These are phyloP conservation scores for Tachina grossa DNA, from an alignment of 2,888 invertebrate genomes.

Conservation along the genomic window DNA sequence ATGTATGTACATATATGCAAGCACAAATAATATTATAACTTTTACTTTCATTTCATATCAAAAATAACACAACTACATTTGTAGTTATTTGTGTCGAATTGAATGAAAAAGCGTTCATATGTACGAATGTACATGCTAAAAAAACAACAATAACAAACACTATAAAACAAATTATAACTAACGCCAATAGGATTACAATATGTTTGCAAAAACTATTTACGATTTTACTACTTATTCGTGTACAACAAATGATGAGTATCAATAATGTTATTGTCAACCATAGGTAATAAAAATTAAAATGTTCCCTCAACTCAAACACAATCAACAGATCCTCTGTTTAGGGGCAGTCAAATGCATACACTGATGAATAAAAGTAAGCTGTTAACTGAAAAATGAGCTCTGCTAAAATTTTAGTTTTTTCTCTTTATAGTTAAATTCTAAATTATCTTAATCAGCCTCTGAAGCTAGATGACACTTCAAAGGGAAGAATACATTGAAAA, in stretches of 20 bases:
- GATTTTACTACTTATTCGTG: slow-evolving; percentile 17
- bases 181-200: slow-evolving; percentile 28
- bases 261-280: slow-evolving; percentile 64
- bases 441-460: no score
- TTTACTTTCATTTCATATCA: slow-evolving; percentile 64
- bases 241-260: slow-evolving; percentile 45
- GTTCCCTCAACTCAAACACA: background rate
- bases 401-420: no score
- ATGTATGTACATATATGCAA: background rate
- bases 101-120: background rate
- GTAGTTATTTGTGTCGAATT: slow-evolving; percentile 28
- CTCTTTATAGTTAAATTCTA: no score
- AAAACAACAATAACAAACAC: background rate
- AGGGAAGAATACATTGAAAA: no score
- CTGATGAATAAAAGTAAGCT: background rate
- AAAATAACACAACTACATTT: slow-evolving; percentile 49
- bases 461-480: no score
- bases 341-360: background rate
- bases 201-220: slow-evolving; percentile 21
- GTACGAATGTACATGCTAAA: background rate
- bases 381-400: no score
- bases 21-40: slow-evolving; percentile 20
- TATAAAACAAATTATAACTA: slow-evolving; percentile 46
- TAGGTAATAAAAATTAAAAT: slow-evolving; percentile 48
- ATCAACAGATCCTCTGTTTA: slow-evolving; percentile 13